phyloP scores from a whole-genome alignment of 2,888 invertebrate genomes.

The Cloeon dipterum region DNA sequence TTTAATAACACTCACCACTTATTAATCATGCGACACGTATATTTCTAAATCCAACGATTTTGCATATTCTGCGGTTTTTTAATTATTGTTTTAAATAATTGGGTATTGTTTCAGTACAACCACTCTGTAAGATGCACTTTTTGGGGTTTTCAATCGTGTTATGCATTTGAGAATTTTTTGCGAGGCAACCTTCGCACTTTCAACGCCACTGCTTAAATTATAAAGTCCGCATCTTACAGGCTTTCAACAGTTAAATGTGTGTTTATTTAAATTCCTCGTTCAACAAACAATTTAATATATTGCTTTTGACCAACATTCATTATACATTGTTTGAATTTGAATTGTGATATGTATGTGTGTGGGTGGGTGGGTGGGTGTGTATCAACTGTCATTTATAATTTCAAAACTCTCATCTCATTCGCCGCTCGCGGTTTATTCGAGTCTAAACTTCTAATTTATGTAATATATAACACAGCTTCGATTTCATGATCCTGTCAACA shows the following conservation, averaged over 20 bases:
- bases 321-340: constrained; percentile 8
- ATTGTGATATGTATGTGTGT: constrained; percentile 5
- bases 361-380: constrained; percentile 6
- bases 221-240: constrained; percentile 1
- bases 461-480: not conserved
- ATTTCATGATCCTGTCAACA: not conserved
- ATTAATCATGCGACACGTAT: no score
- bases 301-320: no score
- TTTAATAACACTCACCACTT: no score
- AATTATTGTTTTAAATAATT: constrained; percentile 5
- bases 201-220: no score
- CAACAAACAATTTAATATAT: constrained; percentile 6
- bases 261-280: not conserved
- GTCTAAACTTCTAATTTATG: constrained; percentile 1
- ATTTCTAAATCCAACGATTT: no score
- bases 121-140: constrained; percentile 4
- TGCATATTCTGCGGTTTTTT: constrained; percentile 3
- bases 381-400: constrained; percentile 11
- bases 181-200: no score
- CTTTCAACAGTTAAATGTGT: not conserved
- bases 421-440: no score
- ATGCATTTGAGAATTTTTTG: no score
- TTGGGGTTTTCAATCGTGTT: no score
- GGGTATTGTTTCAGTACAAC: constrained; percentile 4
- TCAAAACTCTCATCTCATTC: no score